Base-by-base conservation (phyloP, 1,140 invertebrate species). In the Temnothorax nylanderi region DNA sequence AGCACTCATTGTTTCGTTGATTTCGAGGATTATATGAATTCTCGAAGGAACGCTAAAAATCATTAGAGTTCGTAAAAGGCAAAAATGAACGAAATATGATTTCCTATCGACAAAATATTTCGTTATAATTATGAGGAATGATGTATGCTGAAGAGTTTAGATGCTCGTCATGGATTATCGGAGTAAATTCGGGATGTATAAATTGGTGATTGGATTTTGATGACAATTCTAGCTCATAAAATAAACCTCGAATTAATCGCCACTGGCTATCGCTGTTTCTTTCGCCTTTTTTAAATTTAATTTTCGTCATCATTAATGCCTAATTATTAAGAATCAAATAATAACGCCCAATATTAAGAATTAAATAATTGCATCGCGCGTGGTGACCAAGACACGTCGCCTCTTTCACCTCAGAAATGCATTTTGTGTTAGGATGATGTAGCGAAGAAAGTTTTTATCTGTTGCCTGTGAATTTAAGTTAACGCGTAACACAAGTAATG, bases 1-100 rank as follows among this genome's bases (percentile, higher is more conserved):
- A 47, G 47, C 2, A 21, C 34, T 87, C 16, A 84, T 87, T 84
- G 71, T 87, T 76, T 60, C 34, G 13, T 37, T 34, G 62, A 60
- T 34, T 82, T 64, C 26, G 37, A 49, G 13, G 3, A 21, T 64
- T 11, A 5, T 41, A 58, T 26, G 18, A 51, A 44, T 2, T 72
- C 8, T 54, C 3, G 10, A 26, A 4, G 13, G 10, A 56, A 74
- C 54, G 37, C 10, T 60, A 44, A 26, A 64, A 64, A 64, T 65
- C 18, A 21, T 71, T 37, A 34, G n/a, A 54, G 7, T 2, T 16
- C 13, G 26, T 16, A 41, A 56, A 54, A 41, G 32, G 37, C 26
- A 65, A 26, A 54, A 60, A 32, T 41, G 8, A 44, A 76, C 21
- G 21, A 44, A 34, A 58, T 47, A 80, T 32, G 37, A 81, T 71